Base-by-base conservation (phyloP, 2,113 vertebrate species). In the Tinamus guttatus region DNA sequence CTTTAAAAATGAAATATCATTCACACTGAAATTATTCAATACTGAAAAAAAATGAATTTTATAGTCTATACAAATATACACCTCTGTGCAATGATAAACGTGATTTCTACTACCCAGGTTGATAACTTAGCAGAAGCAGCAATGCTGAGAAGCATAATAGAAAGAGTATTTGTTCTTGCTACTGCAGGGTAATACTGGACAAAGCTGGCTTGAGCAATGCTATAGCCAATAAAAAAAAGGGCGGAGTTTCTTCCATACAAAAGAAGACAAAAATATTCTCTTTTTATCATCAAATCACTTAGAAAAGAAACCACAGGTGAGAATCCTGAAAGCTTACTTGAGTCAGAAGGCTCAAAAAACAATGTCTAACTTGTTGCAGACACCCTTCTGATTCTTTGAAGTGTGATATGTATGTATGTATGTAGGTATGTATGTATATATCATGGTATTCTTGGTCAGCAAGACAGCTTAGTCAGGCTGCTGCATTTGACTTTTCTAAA, bases 311-410 rank as follows among this genome's bases (percentile, higher is more conserved):
- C 93, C 93, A 92, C 94, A 96, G 94, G 95, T 91, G 88, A 83
- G 88, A 97, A 95, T 89, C 69, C 81, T 95, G 85, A 97, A 97
- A 93, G 94, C 93, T 91, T 95, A 91, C n/a, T 81, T 93, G 64
- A 96, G 81, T 94, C 91, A 95, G 83, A 95, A 95, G 81, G 91
- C 95, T 97, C 93, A 95, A 96, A 97, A 97, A 89, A 81, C 95
- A 96, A 88, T 97, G 97, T 96, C 95, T 96, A 78, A 79, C 94
- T 96, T 92, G 91, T 87, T 92, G 94, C 95, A 97, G 95, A 96
- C 81, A 97, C 73, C 94, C 89, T 97, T 93, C 81, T 92, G 94
- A 71, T 93, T 83, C 92, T 97, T 97, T 97, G 85, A 96, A 95
- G 87, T 86, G 18, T 28, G 52, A 47, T 20, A 47, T 20, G 4